A percentile compares a stretch with the other conserved stretches of the same genome.
phyloP scores from a whole-genome alignment of 2,113 vertebrate genomes.

The Bolborhynchus lineola region DNA sequence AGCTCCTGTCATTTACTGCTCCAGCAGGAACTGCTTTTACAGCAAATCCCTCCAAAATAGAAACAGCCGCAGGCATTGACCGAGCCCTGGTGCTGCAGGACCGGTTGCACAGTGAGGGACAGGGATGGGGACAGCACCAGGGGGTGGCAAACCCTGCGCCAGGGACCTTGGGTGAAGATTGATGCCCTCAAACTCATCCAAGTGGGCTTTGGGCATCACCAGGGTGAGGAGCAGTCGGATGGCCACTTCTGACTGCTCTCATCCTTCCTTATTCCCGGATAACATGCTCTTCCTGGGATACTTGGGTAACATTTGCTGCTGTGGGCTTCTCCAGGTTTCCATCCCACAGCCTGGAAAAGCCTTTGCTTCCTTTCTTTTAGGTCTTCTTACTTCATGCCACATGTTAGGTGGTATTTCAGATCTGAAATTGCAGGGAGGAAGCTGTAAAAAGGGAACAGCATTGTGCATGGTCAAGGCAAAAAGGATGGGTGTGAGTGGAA shows the following conservation, averaged over 20 bases:
- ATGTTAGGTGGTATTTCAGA: accelerated
- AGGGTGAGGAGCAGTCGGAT: not conserved
- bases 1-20: not conserved
- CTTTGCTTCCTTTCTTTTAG: not conserved
- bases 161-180: not conserved
- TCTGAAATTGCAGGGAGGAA: not conserved
- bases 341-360: accelerated
- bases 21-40: not conserved
- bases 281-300: not conserved
- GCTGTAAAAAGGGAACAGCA: not conserved
- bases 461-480: not conserved
- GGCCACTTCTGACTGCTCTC: not conserved
- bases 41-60: constrained; percentile 26
- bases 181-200: not conserved
- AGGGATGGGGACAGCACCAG: accelerated
- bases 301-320: accelerated
- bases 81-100: not conserved
- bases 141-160: not conserved
- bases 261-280: not conserved
- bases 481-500: accelerated
- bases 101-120: not conserved
- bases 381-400: accelerated
- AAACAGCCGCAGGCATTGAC: not conserved
- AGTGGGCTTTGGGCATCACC: not conserved
- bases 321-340: accelerated